Base-by-base conservation (phyloP, 2,888 invertebrate genomes). In the Hyppa rectilinea region DNA sequence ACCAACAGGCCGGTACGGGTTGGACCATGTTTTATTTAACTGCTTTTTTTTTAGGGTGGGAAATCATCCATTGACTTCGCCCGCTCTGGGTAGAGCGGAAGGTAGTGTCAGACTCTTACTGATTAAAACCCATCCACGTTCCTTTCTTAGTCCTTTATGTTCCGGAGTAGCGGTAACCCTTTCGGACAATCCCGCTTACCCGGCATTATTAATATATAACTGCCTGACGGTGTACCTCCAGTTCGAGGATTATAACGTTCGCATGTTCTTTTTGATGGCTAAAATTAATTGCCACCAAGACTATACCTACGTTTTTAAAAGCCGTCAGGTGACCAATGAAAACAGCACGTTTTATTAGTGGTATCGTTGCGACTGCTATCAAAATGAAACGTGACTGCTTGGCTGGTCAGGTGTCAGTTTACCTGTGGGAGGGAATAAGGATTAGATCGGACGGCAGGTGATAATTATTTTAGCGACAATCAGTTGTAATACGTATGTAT, bases 341-440 rank as follows among this genome's bases (percentile, higher is more conserved):
- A 81, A 31, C 23, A 56, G 78, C 53, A 81, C 83, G 85, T 84
- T 82, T 85, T 84, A 82, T 74, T 74, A 52, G 49, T 31, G 56
- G 74, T 70, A 69, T 75, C 60, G 73, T 82, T 63, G 73, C 64
- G 71, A 47, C 17, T 34, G 60, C 85, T 67, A 84, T 84, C 81
- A 81, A 82, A 73, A 66, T 55, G 67, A 61, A 23, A 85, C 83
- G 83, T 84, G 83, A 70, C 71, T 75, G 38, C 6, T 43, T 38
- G 59, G 34, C n/a, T 76, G 61, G 72, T 75, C 81, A 79, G 78
- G 67, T 69, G 55, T 79, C 49, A 64, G 38, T 31, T 52, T 68
- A 64, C 71, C 49, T 53, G 36, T 43, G 61, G 45, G 66, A 55
- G 61, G 45, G 66, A 55, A 38, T 52, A 31, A 26, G 23, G 20